Base-by-base conservation (phyloP, 2,797 vertebrate species). In the Thaleichthys pacificus region DNA sequence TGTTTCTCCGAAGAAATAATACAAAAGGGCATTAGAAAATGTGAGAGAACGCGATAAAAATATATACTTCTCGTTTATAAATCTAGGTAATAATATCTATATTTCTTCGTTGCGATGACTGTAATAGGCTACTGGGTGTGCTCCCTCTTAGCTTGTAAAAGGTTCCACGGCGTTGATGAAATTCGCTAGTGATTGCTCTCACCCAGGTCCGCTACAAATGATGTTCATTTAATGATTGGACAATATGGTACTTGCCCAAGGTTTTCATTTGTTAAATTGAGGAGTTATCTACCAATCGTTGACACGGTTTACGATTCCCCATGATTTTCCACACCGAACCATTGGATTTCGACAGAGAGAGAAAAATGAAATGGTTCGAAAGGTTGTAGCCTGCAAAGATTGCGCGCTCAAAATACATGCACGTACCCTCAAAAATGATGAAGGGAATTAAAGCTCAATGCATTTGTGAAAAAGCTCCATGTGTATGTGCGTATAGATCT, bases 211-310 rank as follows among this genome's bases (percentile, higher is more conserved):
- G 88, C 87, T 24, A 71, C 1, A 75, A 71, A 77, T 82, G 75
- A 72, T 58, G 77, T 65, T 77, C 64, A 77, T 9, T 70, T 81
- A 68, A 80, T 84, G 89, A 91, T 92, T 92, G 91, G 91, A 78
- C 84, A 77, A 78, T 61, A 73, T 68, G 74, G 57, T 78, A 70
- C 81, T 77, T 65, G 68, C 73, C 77, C 82, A 79, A 12, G 81
- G 78, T 75, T 82, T 21, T 77, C 84, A 63, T 91, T 86, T 78
- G 69, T 83, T 78, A 88, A 89, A 79, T 77, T 26, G 74, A 65
- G 68, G 26, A 70, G 61, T 5, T 69, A 83, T 76, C 73, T 14
- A 42, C 90, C 90, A 92, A 91, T 91, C 79, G 32, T 61, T 57
- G 69, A 71, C 68, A 74, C 70, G 68, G 68, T 70, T 72, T 72